Evolutionary conservation across 2,888 invertebrate species (phyloP).

Genomic region (Brenthis hecate): DNA sequence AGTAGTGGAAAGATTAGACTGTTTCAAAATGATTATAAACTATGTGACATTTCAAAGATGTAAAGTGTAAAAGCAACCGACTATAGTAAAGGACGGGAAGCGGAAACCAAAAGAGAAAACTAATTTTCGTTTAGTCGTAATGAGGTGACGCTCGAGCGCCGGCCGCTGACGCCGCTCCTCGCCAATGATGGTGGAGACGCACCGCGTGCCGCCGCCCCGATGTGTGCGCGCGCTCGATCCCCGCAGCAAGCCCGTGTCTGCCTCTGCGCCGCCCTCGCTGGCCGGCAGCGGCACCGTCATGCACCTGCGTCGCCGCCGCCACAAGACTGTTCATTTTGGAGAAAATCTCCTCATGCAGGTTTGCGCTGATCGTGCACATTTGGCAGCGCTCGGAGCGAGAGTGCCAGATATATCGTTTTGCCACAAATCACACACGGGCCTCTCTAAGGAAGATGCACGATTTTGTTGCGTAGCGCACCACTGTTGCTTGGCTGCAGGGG

Average conservation of each 20-base stretch:
- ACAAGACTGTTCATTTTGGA: conserved; percentile 90
- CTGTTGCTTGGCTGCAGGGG: conserved; percentile 74
- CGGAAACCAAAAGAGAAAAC: conserved; percentile 45
- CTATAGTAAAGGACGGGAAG: conserved; percentile 41
- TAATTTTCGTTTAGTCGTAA: conserved; percentile 52
- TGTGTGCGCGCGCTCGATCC: conserved; percentile 73
- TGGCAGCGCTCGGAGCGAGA: conserved; percentile 75
- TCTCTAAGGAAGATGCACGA: conserved; percentile 69
- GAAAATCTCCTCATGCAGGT: conserved; percentile 89
- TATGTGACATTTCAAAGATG: conserved; percentile 43
- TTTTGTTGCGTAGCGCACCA: conserved; percentile 79
- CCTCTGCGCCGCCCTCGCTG: conserved; percentile 81
- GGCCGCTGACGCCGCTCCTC: conserved; percentile 77
- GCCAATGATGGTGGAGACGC: conserved; percentile 82
- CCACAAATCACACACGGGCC: conserved; percentile 73
- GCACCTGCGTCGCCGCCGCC: conserved; percentile 86
- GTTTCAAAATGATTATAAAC: conserved; percentile 41
- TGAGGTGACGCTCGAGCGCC: conserved; percentile 77
- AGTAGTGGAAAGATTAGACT: background rate
- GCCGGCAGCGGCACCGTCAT: conserved; percentile 77
- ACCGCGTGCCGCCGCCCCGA: conserved; percentile 75
- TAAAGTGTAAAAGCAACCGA: conserved; percentile 47
- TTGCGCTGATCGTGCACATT: conserved; percentile 85
- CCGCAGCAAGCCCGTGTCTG: conserved; percentile 77
- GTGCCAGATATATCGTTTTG: conserved; percentile 77